Conservation (phyloP, 2,113 vertebrate genomes). For the Serinus canaria region DNA sequence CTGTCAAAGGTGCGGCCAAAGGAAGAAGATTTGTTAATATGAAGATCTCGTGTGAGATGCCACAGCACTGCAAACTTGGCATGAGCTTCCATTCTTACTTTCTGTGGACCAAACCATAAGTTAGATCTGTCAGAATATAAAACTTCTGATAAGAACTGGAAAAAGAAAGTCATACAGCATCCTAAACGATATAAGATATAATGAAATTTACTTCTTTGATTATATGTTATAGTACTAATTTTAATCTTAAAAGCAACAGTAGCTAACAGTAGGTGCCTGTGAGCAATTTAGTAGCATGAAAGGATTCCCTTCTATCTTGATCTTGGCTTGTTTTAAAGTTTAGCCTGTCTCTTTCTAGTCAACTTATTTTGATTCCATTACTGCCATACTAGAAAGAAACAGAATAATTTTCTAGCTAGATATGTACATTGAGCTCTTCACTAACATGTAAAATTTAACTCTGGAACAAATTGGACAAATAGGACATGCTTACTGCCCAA, state of each 20-base stretch:
- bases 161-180: background rate
- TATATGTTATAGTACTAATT: background rate
- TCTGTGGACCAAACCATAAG: constrained; percentile 68
- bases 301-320: background rate
- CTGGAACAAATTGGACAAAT: background rate
- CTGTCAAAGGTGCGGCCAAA: constrained; percentile 98
- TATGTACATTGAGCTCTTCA: background rate
- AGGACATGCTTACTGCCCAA: background rate
- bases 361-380: background rate
- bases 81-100: constrained; percentile 91
- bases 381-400: background rate
- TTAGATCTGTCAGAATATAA: background rate
- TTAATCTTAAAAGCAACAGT: background rate
- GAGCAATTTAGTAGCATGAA: background rate
- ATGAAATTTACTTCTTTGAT: background rate
- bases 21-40: constrained; percentile 94
- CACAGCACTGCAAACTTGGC: constrained; percentile 96
- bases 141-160: background rate
- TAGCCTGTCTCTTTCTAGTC: background rate
- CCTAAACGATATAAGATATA: background rate
- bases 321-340: background rate
- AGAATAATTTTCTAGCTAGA: background rate
- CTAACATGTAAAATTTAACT: background rate
- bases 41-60: constrained; percentile 96
- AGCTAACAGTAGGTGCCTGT: background rate